Base-by-base conservation (phyloP, 1,140 invertebrate species). In the Philotrypesis tridentata region DNA sequence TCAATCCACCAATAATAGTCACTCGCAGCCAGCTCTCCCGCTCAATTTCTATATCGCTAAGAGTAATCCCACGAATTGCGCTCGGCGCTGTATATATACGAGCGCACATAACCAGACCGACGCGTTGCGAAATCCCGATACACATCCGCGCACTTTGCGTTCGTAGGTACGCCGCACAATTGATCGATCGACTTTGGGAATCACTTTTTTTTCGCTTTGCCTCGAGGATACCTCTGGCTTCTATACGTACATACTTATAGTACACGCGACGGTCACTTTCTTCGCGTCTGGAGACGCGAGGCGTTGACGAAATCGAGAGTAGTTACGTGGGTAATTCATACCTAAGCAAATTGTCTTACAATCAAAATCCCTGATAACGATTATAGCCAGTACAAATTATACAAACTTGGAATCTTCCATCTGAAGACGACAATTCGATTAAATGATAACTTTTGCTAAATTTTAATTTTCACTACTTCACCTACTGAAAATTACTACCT, bases 251-350 rank as follows among this genome's bases (percentile, higher is more conserved):
- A n/a, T n/a, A n/a, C n/a, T n/a, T n/a, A n/a, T n/a, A n/a, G n/a
- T n/a, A n/a, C n/a, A n/a, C n/a, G n/a, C n/a, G n/a, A 7, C 60
- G 60, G n/a, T 61, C 60, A n/a, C 60, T 61, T 61, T 61, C 60
- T 61, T 61, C n/a, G n/a, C 60, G 0, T 1, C 12, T 43, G 61
- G 23, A 29, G 11, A n/a, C 67, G 31, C 27, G 8, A 29, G 11
- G 8, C 31, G 31, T 70, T 70, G 67, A 37, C 21, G 67, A 70
- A 70, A 70, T 70, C 67, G 67, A 70, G 67, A 37, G 67, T 37
- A 17, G 25, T 4, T 33, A 21, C 17, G 9, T n/a, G n/a, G n/a
- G n/a, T n/a, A n/a, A n/a, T n/a, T n/a, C n/a, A n/a, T n/a, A n/a
- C n/a, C n/a, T n/a, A n/a, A n/a, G n/a, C n/a, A n/a, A n/a, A n/a